These are phyloP conservation scores for Hippasteria phrygiana DNA, from an alignment of 53 echinoderm and acorn worm genomes.

Conservation along the genomic window DNA sequence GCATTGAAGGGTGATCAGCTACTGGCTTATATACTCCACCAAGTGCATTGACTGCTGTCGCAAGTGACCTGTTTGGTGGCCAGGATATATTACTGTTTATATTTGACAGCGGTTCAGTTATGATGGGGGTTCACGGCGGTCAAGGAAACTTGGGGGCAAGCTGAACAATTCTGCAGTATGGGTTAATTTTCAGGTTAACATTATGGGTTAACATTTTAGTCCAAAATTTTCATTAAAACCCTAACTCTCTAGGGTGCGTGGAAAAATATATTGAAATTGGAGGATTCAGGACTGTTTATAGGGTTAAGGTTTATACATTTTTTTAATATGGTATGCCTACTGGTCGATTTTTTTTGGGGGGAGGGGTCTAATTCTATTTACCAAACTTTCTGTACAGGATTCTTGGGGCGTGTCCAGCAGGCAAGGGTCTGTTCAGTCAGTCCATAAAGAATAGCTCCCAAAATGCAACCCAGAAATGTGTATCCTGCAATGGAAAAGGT, in stretches of 20 bases:
- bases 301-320: too few species aligned
- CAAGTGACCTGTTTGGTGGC: background rate
- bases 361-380: background rate
- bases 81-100: background rate
- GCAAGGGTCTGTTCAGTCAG: constrained; percentile 71
- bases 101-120: background rate
- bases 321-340: too few species aligned
- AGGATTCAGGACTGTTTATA: too few species aligned
- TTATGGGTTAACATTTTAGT: too few species aligned
- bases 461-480: constrained; percentile 80
- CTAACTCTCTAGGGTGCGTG: too few species aligned
- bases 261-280: too few species aligned
- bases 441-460: constrained; percentile 86
- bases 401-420: constrained; percentile 51
- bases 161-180: background rate
- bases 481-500: constrained; percentile 25
- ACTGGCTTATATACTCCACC: background rate
- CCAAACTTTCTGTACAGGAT: constrained; percentile 39
- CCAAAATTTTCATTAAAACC: too few species aligned
- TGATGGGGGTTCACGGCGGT: constrained; percentile 14
- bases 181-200: background rate
- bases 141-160: constrained; percentile 24
- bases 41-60: constrained; percentile 5
- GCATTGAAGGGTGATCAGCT: background rate
- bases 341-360: background rate